Percentiles rank a stretch among this genome's conserved stretches.
phyloP scores from a whole-genome alignment of 2,888 invertebrate species.

The Therioaphis trifolii region DNA sequence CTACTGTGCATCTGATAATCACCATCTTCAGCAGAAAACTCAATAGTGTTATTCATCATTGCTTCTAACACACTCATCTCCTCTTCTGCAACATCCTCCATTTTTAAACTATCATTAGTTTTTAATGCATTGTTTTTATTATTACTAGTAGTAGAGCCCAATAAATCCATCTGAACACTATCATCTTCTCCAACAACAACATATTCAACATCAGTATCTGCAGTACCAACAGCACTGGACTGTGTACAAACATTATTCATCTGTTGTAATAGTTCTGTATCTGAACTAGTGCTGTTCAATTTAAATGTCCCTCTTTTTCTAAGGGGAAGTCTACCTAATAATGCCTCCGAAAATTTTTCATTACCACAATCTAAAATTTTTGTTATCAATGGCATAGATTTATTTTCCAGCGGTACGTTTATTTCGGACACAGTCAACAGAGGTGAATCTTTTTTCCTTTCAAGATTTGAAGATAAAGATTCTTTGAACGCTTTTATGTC shows the following conservation, averaged over 20 bases:
- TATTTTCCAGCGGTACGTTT: conserved; percentile 52
- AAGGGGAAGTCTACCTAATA: conserved; percentile 44
- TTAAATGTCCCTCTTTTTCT: conserved; percentile 57
- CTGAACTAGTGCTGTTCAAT: conserved; percentile 40
- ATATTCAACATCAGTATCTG: conserved; percentile 53
- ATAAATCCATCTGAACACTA: conserved; percentile 48
- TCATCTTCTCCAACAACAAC: conserved; percentile 57
- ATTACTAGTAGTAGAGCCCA: conserved; percentile 26
- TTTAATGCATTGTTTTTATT: conserved; percentile 33
- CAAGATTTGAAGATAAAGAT: conserved; percentile 31
- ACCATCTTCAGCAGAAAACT: conserved; percentile 51
- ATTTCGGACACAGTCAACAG: conserved; percentile 50
- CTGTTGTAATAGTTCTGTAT: conserved; percentile 47
- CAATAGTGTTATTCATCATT: conserved; percentile 60
- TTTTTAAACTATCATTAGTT: conserved; percentile 9
- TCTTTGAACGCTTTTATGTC: conserved; percentile 66
- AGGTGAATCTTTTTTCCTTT: conserved; percentile 49
- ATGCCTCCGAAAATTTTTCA: conserved; percentile 56
- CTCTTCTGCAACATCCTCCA: conserved; percentile 45
- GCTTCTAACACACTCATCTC: conserved; percentile 58
- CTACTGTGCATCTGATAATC: conserved; percentile 48
- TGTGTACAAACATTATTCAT: conserved; percentile 43
- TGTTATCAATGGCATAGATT: conserved; percentile 47
- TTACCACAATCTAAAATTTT: conserved; percentile 56
- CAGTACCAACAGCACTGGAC: conserved; percentile 15